Evolutionary conservation across 2,113 vertebrate species (phyloP).

Genomic region (Falco punctatus): DNA sequence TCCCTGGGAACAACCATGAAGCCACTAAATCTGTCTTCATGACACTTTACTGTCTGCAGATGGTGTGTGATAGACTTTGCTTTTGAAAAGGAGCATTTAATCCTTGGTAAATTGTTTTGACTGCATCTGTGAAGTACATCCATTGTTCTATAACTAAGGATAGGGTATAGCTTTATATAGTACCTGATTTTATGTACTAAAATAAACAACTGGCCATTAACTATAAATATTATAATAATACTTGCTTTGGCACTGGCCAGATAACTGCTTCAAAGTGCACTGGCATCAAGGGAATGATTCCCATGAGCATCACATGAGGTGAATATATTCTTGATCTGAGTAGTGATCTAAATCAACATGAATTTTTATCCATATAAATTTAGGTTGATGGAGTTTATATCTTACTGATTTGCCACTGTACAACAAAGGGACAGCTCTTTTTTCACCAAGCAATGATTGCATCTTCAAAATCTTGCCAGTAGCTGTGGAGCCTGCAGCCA

Average conservation of each 20-base stretch:
- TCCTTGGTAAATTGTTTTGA: constrained; percentile 17
- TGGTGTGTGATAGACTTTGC: constrained; percentile 30
- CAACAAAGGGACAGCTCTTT: not conserved
- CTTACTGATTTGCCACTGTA: not conserved
- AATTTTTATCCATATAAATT: not conserved
- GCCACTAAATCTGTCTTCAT: constrained; percentile 47
- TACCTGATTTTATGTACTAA: not conserved
- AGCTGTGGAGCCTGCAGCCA: not conserved
- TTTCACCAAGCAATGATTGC: not conserved
- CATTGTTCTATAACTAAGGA: not conserved
- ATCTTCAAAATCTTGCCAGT: not conserved
- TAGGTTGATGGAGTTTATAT: not conserved
- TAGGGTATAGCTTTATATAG: not conserved
- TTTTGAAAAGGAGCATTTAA: constrained; percentile 27
- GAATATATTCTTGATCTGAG: not conserved
- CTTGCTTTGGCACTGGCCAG: not conserved
- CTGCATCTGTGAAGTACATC: not conserved
- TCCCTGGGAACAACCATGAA: constrained; percentile 29
- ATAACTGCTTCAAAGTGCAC: not conserved
- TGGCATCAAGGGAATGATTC: not conserved
- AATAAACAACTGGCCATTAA: not conserved
- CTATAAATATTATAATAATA: not conserved
- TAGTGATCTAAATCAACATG: not conserved
- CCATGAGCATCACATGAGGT: not conserved
- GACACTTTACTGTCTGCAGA: constrained; percentile 49